phyloP scores from a whole-genome alignment of 2,113 vertebrate species.

The Eira barbara region DNA sequence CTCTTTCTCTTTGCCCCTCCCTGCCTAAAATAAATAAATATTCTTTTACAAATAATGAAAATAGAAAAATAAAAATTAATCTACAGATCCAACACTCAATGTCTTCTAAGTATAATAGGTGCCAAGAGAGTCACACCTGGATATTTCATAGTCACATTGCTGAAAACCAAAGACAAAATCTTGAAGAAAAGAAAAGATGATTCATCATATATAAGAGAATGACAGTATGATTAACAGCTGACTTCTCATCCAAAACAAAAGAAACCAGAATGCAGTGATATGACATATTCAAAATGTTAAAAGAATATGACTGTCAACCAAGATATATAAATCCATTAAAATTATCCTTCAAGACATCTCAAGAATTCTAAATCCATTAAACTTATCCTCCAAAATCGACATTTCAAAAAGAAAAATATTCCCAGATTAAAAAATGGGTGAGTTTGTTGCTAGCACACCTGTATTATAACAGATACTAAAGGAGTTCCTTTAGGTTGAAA shows the following conservation, averaged over 20 bases:
- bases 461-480: background rate
- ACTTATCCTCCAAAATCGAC: background rate
- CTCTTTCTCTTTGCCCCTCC: background rate
- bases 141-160: background rate
- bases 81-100: background rate
- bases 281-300: background rate
- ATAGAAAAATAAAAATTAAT: background rate
- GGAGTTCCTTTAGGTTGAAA: background rate
- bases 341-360: background rate
- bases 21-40: background rate
- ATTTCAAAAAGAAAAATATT: background rate
- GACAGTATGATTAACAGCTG: background rate
- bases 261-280: background rate
- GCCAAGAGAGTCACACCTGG: background rate
- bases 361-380: background rate
- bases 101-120: background rate
- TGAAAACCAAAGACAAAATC: background rate
- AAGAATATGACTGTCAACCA: background rate
- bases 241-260: background rate
- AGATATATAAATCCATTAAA: background rate
- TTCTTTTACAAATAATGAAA: background rate
- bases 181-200: background rate
- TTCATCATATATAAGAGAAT: background rate
- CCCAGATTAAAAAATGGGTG: background rate
- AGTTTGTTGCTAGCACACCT: background rate